These are phyloP conservation scores for Apis laboriosa DNA, from an alignment of 1,140 invertebrate genomes.

Conservation along the genomic window DNA sequence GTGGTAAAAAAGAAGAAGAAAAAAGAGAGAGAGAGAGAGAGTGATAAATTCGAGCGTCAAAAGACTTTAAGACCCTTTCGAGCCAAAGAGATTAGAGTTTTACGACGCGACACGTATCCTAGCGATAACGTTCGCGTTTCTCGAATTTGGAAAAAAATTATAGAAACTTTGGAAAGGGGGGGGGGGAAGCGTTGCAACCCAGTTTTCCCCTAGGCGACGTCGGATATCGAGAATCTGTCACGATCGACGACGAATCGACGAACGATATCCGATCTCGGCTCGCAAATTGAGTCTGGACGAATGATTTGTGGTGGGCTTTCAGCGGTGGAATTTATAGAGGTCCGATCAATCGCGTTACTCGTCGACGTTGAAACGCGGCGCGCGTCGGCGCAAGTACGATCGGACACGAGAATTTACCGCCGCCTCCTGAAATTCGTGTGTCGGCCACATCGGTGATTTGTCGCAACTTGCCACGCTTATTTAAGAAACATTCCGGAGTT, in stretches of 20 bases:
- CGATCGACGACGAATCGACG: neutral
- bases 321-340: slow-evolving; percentile 51
- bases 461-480: slow-evolving; percentile 68
- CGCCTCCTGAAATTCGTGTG: slow-evolving; percentile 48
- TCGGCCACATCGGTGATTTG: slow-evolving; percentile 68
- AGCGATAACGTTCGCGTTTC: slow-evolving; percentile 40
- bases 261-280: neutral
- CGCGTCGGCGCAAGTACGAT: slow-evolving; percentile 27
- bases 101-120: slow-evolving; percentile 38
- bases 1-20: neutral
- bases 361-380: slow-evolving; percentile 29
- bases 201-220: neutral
- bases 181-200: too few relatives aligned
- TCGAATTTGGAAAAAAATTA: too few relatives aligned
- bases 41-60: neutral
- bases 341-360: slow-evolving; percentile 18
- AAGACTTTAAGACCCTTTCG: slow-evolving; percentile 24
- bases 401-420: slow-evolving; percentile 45
- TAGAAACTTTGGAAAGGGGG: too few relatives aligned
- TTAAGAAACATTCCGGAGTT: slow-evolving; percentile 63
- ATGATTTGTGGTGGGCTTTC: slow-evolving; percentile 55
- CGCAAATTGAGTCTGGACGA: slow-evolving; percentile 35
- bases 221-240: neutral
- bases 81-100: slow-evolving; percentile 47
- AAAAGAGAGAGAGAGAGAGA: slow-evolving; percentile 6